Evolutionary conservation across 2,113 vertebrate genomes (phyloP), one percentile per base, ranked within the genome.

Genomic region (Choloepus hoffmanni): DNA sequence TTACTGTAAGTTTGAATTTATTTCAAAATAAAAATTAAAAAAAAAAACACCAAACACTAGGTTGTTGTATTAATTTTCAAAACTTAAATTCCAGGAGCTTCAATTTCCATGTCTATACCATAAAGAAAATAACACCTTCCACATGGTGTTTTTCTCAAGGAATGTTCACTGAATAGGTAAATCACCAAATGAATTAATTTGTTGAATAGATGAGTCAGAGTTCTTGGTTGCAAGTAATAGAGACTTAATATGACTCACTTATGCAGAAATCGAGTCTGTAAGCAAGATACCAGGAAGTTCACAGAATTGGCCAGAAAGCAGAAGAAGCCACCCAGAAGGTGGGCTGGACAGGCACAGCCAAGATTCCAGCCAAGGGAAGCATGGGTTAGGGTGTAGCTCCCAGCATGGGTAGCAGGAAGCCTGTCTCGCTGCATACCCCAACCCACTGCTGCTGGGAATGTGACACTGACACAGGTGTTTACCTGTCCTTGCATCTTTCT

Each of bases 341-440:
- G 70, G 50, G 23, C 23, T 85, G 62, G 8, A 40, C 12, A 43
- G 33, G 53, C 53, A 48, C 40, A 85, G 60, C 30, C 43, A 79
- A 68, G 30, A 48, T 74, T 63, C 16, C 53, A 43, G 43, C 19
- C 74, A 50, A 50, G 85, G 88, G 43, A 48, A 18, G 4, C 36
- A 43, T 2, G 1, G 14, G 24, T 26, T 23, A 16, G 70, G 45
- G 15, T 9, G n/a, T 7, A 43, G 19, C 40, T 26, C 24, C 13
- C 6, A 2, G 3, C 36, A 4, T 43, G 19, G 11, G 9, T 24
- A 0, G 36, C 28, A 3, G 36, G n/a, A 72, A 40, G 68, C 23
- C 26, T 5, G 9, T 53, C 10, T 11, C 10, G 2, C 50, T 10
- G 10, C 14, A 58, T 15, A 0, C 60, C 0, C 3, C 0, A 0